Percentiles rank a stretch among this genome's conserved stretches.
Evolutionary conservation across 2,113 vertebrate genomes (phyloP).

Genomic region (Cyphomyrus plagiostoma): DNA sequence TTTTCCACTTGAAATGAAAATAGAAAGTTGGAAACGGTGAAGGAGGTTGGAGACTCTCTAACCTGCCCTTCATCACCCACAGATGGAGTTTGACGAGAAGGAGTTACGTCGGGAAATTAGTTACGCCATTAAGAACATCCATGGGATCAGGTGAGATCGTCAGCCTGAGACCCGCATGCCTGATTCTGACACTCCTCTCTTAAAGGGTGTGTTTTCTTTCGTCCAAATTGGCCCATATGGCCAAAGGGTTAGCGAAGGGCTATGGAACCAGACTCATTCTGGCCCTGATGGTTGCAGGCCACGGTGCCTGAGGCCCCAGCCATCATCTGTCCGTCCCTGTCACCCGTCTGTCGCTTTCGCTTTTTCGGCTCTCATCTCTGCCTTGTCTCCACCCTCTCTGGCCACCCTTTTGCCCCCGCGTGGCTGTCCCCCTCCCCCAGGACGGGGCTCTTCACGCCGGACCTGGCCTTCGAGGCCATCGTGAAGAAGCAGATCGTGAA

Average conservation of each 20-base stretch:
- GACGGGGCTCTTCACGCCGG: conserved; percentile 89
- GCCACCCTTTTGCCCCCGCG: conserved; percentile 15
- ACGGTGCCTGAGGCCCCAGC: background rate
- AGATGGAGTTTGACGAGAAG: conserved; percentile 86
- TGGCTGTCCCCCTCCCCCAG: conserved; percentile 47
- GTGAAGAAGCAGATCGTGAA: conserved; percentile 87
- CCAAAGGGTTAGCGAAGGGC: background rate
- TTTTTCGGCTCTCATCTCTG: background rate
- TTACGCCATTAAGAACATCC: conserved; percentile 89
- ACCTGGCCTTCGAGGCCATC: conserved; percentile 90
- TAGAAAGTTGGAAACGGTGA: background rate
- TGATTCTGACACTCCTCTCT: background rate
- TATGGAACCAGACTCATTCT: background rate
- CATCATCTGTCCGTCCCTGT: background rate
- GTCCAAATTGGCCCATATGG: background rate
- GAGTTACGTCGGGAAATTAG: conserved; percentile 82
- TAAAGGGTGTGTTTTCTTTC: background rate
- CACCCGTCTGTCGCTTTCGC: background rate
- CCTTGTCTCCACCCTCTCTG: background rate
- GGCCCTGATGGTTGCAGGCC: background rate
- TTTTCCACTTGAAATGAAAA: background rate
- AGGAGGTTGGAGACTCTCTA: background rate
- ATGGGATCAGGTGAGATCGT: conserved; percentile 72
- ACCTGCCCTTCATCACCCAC: conserved; percentile 17
- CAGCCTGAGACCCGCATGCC: background rate